Evolutionary conservation across 2,797 vertebrate species (phyloP), one percentile per base, ranked within the genome.

Genomic region (Percopsis omiscomaycus): DNA sequence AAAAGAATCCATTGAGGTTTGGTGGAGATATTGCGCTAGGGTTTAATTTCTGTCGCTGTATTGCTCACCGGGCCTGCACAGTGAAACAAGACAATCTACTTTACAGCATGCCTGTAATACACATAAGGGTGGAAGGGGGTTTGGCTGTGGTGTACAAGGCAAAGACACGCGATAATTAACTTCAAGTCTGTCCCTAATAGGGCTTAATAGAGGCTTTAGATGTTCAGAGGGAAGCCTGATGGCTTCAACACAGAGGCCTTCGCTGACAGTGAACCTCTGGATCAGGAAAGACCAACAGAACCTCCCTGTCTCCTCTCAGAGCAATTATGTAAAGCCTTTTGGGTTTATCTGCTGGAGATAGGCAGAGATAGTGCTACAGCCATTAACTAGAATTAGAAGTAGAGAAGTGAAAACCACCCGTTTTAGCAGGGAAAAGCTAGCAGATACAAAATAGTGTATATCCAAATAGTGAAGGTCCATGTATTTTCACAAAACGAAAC

Each of bases 311-410:
- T 66, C 59, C 71, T 69, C 52, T 80, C 66, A 75, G 71, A 81
- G 68, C 78, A 82, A 86, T 89, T 86, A 89, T n/a, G 74, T 46
- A 71, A 68, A 78, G 62, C 69, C 50, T 74, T 74, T 82, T 76
- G 81, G 74, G 73, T 82, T 82, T 83, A 86, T 84, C 84, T 85
- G 59, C 66, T 53, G 68, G 74, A 69, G 15, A 61, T 76, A 78
- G 73, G 59, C 37, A 10, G 59, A 71, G 78, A 80, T 75, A 78
- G 68, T 46, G 48, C 58, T 16, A 51, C 63, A 74, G 79, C 77
- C 86, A 86, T 86, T 88, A 89, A 87, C 85, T 81, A 83, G 59
- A 75, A 87, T 84, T 79, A 60, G 42, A 67, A 53, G 47, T 3
- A 54, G 5, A 13, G 48, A 29, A 71, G 56, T 53, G 58, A 74